A percentile compares a stretch with the other conserved stretches of the same genome.
phyloP scores from a whole-genome alignment of 1,140 invertebrate species.

The Leptopilina boulardi region DNA sequence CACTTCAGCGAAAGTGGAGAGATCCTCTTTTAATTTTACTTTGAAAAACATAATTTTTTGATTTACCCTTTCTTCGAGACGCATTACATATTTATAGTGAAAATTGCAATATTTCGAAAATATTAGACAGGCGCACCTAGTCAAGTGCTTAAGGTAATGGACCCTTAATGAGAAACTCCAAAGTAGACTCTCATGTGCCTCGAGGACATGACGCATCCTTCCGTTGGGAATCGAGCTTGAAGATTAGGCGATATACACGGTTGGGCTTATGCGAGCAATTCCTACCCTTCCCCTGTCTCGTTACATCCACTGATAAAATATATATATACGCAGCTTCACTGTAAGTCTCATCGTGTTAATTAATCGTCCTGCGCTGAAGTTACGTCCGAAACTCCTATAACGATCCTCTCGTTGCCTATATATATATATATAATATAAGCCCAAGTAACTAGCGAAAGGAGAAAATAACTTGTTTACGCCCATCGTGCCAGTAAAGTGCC shows the following conservation, averaged over 20 bases:
- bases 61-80: no score
- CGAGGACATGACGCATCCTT: conserved; percentile 40
- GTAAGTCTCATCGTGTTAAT: conserved; percentile 55
- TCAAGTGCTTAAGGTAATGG: conserved; percentile 51
- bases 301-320: not conserved
- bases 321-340: conserved; percentile 14
- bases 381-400: conserved; percentile 54
- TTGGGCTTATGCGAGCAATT: conserved; percentile 44
- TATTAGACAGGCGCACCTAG: conserved; percentile 29
- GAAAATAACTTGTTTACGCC: conserved; percentile 51
- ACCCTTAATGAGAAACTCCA: conserved; percentile 50
- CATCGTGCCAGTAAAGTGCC: not conserved
- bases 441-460: conserved; percentile 21
- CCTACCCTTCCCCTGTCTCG: conserved; percentile 38
- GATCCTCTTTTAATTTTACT: no score
- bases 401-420: conserved; percentile 53
- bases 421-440: conserved; percentile 49
- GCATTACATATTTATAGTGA: no score
- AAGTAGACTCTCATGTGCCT: conserved; percentile 36
- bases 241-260: conserved; percentile 49
- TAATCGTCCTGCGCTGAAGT: conserved; percentile 57
- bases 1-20: no score
- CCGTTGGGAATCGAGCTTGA: conserved; percentile 34
- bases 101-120: not conserved
- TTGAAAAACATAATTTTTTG: no score